phyloP scores from a whole-genome alignment of 2,888 invertebrate species.

The Lithophane semibrunnea region DNA sequence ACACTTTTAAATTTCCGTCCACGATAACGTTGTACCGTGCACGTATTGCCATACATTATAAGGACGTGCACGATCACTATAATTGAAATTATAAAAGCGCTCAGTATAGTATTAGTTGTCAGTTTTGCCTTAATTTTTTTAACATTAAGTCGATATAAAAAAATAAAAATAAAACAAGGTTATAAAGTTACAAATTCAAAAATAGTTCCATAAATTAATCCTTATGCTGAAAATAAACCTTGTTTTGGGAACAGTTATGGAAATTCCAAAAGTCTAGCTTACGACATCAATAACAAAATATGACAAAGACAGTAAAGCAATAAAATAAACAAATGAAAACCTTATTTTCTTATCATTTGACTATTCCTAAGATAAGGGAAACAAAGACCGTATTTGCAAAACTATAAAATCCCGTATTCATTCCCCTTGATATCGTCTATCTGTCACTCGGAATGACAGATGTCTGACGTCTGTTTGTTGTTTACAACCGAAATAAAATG shows the following conservation, averaged over 20 bases:
- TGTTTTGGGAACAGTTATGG: neutral
- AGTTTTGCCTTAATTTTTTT: too few relatives aligned
- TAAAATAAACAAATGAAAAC: neutral
- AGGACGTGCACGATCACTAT: too few relatives aligned
- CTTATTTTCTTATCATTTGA: neutral
- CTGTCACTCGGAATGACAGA: constrained; percentile 32
- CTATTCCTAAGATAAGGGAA: neutral
- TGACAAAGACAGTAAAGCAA: neutral
- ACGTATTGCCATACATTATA: too few relatives aligned
- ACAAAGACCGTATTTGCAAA: constrained; percentile 7
- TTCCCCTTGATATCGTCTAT: constrained; percentile 25
- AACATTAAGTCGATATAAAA: too few relatives aligned
- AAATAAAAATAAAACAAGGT: too few relatives aligned
- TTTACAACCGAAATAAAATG: constrained; percentile 53
- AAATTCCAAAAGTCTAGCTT: neutral
- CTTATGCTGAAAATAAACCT: too few relatives aligned
- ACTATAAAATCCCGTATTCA: constrained; percentile 28
- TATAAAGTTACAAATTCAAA: neutral
- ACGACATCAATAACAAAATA: neutral
- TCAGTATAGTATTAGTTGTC: too few relatives aligned
- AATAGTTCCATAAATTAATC: neutral
- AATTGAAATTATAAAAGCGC: too few relatives aligned
- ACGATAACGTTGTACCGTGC: too few relatives aligned
- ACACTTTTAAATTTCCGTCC: too few relatives aligned
- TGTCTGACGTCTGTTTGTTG: constrained; percentile 1